Base-by-base conservation (phyloP, 2,113 vertebrate genomes). In the Entomyzon cyanotis region DNA sequence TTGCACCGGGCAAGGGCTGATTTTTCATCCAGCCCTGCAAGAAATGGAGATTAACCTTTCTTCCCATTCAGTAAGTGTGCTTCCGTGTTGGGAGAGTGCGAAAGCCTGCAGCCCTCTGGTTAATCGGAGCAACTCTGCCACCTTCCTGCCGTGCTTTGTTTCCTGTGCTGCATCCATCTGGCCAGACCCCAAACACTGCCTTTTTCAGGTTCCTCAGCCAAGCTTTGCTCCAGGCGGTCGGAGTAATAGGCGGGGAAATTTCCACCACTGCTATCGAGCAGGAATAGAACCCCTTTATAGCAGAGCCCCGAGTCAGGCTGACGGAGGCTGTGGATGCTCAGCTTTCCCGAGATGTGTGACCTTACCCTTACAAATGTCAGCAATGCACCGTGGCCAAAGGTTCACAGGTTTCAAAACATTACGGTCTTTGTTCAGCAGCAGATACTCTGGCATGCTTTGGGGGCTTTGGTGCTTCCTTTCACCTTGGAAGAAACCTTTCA, bases 91-190 rank as follows among this genome's bases (percentile, higher is more conserved):
- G 28, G 49, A 22, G 35, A 47, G 24, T 31, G 53, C 2, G 19
- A 50, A 58, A 84, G 50, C 46, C 37, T 4, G 20, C 21, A 73
- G 47, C 31, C 28, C 31, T 12, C 17, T 4, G 11, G n/a, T 73
- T 85, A 46, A 44, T 30, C 30, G 25, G 81, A 64, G 74, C 90
- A 75, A 78, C 77, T 82, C 90, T 12, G 87, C 96, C 95, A 84
- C 81, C 93, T 91, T 93, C 84, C 90, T 91, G 95, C 56, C 65
- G 16, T 8, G 69, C 93, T 96, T 96, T 95, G 89, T 96, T 74
- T 74, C 73, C 60, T 67, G 23, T 9, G 50, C 68, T 62, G 64
- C 55, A 3, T 10, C 5, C 81, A 17, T 69, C 50, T 77, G 68
- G 46, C n/a, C 76, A 6, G 31, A 69, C 10, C 15, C 56, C 53